phyloP scores from a whole-genome alignment of 2,888 invertebrate species.

The Hypsopygia costalis region DNA sequence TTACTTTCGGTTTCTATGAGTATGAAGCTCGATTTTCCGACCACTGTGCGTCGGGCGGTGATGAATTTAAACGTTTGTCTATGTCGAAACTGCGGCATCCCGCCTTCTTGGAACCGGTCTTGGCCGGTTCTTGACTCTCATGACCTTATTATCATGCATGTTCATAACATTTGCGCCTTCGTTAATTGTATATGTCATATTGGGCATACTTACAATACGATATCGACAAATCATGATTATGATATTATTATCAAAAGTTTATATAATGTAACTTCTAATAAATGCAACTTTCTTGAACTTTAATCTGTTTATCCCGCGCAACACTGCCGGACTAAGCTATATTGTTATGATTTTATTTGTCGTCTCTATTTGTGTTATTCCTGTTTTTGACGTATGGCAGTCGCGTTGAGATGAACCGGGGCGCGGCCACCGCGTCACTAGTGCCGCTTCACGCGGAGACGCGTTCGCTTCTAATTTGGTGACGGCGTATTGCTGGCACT shows the following conservation, averaged over 20 bases:
- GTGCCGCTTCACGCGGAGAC: slow-evolving; percentile 40
- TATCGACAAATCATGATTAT: neutral
- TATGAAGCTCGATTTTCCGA: too few species aligned
- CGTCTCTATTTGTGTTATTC: slow-evolving; percentile 41
- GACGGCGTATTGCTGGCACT: slow-evolving; percentile 43
- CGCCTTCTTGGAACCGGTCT: slow-evolving; percentile 40
- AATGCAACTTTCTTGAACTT: too few species aligned
- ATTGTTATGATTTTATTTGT: slow-evolving; percentile 29
- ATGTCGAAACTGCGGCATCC: slow-evolving; percentile 33
- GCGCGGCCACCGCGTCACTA: slow-evolving; percentile 67
- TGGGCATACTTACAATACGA: neutral
- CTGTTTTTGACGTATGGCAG: slow-evolving; percentile 36
- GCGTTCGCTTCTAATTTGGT: slow-evolving; percentile 72
- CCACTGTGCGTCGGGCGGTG: slow-evolving; percentile 19
- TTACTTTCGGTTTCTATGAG: too few species aligned
- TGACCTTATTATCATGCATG: slow-evolving; percentile 46
- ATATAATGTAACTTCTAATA: too few species aligned
- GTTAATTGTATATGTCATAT: slow-evolving; percentile 1
- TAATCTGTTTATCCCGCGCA: neutral
- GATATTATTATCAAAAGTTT: too few species aligned
- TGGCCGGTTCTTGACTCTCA: slow-evolving; percentile 35
- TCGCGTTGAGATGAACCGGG: slow-evolving; percentile 40
- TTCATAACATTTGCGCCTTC: slow-evolving; percentile 35
- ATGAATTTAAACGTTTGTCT: slow-evolving; percentile 25
- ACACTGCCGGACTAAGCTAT: slow-evolving; percentile 3